Base-by-base conservation (phyloP, 1,140 invertebrate genomes). In the Chironomus striatipennis region DNA sequence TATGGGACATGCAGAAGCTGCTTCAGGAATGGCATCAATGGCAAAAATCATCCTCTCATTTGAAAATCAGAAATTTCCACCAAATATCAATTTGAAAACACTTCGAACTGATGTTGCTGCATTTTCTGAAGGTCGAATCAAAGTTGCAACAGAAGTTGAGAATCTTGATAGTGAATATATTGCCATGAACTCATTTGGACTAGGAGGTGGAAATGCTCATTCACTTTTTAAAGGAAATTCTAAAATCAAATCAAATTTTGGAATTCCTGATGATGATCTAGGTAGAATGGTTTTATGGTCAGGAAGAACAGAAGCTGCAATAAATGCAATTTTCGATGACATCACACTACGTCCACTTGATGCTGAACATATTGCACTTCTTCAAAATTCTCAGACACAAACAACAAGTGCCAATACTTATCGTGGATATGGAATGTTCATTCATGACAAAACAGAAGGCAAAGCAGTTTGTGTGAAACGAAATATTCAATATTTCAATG, bases 1-100 rank as follows among this genome's bases (percentile, higher is more conserved):
- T 82, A 86, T 97, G 79, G 97, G 97, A 0, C 97, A 98, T 81
- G 88, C 92, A 0, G 97, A 98, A 83, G 91, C 94, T 7, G 91
- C 92, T 1, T 96, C 94, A 43, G 95, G 95, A 75, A 82, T 94
- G 0, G 94, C 91, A 80, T 91, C 93, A 0, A 78, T 97, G 43
- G 88, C 90, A 4, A 97, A 97, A 85, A 90, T 94, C 77, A 80
- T 79, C 42, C 84, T 95, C 64, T 88, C 91, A 0, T 92, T 94
- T 83, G 88, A 92, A 80, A 88, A 87, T 5, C 88, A 88, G n/a
- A 83, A 85, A 6, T 88, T 96, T 77, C 89, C 93, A 9, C 90
- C 92, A 5, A 96, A 96, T 79, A 85, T 96, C 18, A 89, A 96
- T 82, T 95, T 87, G 81, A 84, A 86, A 2, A 84, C 81, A 4